These are phyloP conservation scores for Hesperia comma DNA, from an alignment of 2,888 invertebrate species.

Conservation along the genomic window DNA sequence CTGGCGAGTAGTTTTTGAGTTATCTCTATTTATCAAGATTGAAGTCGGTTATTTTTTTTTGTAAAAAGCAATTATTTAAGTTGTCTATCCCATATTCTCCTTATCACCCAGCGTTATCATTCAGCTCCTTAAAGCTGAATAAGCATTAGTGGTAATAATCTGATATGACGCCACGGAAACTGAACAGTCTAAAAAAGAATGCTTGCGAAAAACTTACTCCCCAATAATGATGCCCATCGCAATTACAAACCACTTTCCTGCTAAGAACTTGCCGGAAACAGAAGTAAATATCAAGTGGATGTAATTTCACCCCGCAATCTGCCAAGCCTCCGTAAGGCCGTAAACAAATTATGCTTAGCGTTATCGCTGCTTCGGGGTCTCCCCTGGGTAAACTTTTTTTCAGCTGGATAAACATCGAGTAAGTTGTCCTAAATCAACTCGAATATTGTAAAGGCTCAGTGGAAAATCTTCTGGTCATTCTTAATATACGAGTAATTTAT, in stretches of 20 bases:
- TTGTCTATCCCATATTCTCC: too few relatives aligned
- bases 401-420: conserved; percentile 23
- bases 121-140: too few relatives aligned
- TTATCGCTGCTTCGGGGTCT: conserved; percentile 21
- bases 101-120: too few relatives aligned
- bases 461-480: not conserved
- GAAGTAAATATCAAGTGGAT: conserved; percentile 25
- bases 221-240: not conserved
- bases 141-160: not conserved
- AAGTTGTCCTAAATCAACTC: conserved; percentile 20
- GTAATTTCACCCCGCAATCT: conserved; percentile 12
- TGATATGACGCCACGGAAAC: not conserved
- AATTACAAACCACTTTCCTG: conserved; percentile 12
- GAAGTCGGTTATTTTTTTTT: too few relatives aligned
- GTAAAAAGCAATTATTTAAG: too few relatives aligned
- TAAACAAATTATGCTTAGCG: conserved; percentile 29
- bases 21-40: too few relatives aligned
- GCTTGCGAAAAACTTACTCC: not conserved
- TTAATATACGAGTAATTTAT: conserved; percentile 1
- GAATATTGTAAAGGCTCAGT: conserved; percentile 2
- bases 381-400: conserved; percentile 30
- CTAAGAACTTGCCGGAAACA: conserved; percentile 19
- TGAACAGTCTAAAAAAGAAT: not conserved
- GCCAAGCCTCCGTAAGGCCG: conserved; percentile 5
- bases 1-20: too few relatives aligned